Conservation (phyloP, 2,797 vertebrate species). For the Esox lucius region DNA sequence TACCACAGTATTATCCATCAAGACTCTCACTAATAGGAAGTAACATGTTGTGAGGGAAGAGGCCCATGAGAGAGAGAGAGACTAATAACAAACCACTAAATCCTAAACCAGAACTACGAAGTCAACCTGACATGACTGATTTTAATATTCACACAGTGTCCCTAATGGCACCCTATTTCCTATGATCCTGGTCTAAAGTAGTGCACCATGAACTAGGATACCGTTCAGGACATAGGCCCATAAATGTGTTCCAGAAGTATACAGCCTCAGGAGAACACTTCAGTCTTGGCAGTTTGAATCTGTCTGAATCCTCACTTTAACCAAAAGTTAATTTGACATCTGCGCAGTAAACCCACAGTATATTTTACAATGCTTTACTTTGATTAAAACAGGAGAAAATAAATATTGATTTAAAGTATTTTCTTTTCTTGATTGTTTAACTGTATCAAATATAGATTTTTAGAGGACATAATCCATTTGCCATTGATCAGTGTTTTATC, state of each 20-base stretch:
- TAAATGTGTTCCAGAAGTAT: background rate
- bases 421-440: background rate
- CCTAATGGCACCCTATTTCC: too few relatives aligned
- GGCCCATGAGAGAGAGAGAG: background rate
- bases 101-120: background rate
- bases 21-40: background rate
- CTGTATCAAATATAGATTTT: background rate
- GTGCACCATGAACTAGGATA: too few relatives aligned
- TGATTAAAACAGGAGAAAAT: background rate
- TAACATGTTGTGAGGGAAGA: background rate
- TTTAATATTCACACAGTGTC: too few relatives aligned
- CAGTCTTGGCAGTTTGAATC: background rate
- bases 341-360: background rate
- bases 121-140: background rate
- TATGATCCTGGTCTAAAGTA: too few relatives aligned
- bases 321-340: background rate
- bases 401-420: background rate
- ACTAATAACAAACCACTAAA: background rate
- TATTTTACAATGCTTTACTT: too few relatives aligned
- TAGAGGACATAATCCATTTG: too few relatives aligned
- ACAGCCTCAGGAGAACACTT: background rate
- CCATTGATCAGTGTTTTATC: too few relatives aligned
- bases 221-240: too few relatives aligned
- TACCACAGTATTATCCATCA: background rate
- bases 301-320: background rate